A percentile compares a stretch with the other conserved stretches of the same genome.
These are phyloP conservation scores for Reinhardtius hippoglossoides DNA, from an alignment of 2,113 vertebrate genomes.

Conservation along the genomic window DNA sequence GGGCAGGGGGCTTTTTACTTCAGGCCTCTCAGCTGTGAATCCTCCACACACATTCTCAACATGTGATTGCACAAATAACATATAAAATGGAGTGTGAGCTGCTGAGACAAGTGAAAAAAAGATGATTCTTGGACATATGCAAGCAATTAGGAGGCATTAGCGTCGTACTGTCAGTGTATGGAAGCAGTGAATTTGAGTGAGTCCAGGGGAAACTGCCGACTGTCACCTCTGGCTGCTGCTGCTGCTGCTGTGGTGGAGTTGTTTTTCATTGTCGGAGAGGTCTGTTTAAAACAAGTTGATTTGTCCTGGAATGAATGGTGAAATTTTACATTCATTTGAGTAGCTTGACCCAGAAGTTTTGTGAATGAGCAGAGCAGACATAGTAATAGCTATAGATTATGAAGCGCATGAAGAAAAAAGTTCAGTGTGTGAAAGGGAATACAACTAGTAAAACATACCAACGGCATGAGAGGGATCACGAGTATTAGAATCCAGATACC, in stretches of 20 bases:
- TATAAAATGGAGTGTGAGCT: conserved; percentile 1
- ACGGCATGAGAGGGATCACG: conserved; percentile 14
- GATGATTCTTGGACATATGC: conserved; percentile 21
- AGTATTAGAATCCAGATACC: conserved; percentile 37
- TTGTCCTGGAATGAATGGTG: not conserved
- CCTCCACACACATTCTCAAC: conserved; percentile 1
- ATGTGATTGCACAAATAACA: conserved; percentile 22
- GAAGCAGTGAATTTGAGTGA: conserved; percentile 28
- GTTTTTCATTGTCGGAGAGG: conserved; percentile 10
- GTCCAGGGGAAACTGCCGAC: conserved; percentile 37
- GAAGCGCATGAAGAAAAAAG: not conserved
- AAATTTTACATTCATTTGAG: not conserved
- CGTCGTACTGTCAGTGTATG: conserved; percentile 11
- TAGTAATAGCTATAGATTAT: not conserved
- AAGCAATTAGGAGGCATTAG: conserved; percentile 40
- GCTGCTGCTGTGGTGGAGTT: conserved; percentile 4
- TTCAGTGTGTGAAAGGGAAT: conserved; percentile 23
- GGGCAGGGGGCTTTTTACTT: not conserved
- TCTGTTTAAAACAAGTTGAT: conserved; percentile 10
- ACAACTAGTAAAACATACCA: conserved; percentile 14
- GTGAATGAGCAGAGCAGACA: not conserved
- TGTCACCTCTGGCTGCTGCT: conserved; percentile 29
- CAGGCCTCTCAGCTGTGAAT: conserved; percentile 7
- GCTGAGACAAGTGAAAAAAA: conserved; percentile 9
- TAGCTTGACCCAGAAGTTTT: not conserved